Evolutionary conservation across 2,888 invertebrate species (phyloP), one percentile per base, ranked within the genome.

Genomic region (Hedychridium roseum): DNA sequence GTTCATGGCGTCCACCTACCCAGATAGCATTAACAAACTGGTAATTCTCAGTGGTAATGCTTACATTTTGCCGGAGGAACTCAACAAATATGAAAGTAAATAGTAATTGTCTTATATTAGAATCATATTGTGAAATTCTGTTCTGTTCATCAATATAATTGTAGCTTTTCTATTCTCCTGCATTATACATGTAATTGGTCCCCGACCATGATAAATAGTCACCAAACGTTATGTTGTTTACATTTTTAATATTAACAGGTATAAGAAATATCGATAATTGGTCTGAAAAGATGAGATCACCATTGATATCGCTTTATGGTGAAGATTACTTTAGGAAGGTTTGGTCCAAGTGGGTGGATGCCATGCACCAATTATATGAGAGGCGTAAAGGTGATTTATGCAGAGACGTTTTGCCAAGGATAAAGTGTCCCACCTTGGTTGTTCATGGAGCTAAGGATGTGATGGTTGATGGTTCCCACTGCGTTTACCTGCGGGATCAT

Each of bases 401-500:
- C 72, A 85, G 83, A 49, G 79, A 82, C 2, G 74, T 83, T 20
- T 70, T 94, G 27, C 74, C 82, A 2, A 80, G 86, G 35, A 88
- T 94, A 14, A 81, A 81, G 41, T 90, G 90, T 56, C 90, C 90
- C 0, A 91, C 92, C 0, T 83, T 92, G 14, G 88, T 96, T 59
- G 70, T 96, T 32, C 92, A 94, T 70, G 95, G 95, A 0, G 84
- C 85, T 57, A 90, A 91, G 71, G 95, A 96, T 79, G 85, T 88
- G 0, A 81, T 94, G 80, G 86, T 95, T 1, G 85, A 88, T 1
- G 72, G 80, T 14, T 87, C 88, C 52, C 95, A 95, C 80, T 84
- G 89, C 0, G 82, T 86, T 1, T 89, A 88, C 79, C 80, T 95
- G 14, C 82, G 85, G 39, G 81, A 86, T 9, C 82, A 89, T 64